Base-by-base conservation (phyloP, 2,113 vertebrate species). In the Lamprologus lemairii region DNA sequence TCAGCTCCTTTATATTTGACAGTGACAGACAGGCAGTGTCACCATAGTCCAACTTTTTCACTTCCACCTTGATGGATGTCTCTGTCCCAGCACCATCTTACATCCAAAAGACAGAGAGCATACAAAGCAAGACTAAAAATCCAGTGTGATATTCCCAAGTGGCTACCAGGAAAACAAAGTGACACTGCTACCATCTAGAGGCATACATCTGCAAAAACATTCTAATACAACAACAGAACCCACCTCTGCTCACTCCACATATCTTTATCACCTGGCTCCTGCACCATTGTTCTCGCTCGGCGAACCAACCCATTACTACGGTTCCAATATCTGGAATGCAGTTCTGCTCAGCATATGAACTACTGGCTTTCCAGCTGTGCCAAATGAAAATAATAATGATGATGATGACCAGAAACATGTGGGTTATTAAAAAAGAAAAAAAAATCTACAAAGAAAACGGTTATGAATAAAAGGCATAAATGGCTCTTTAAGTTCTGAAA, bases 201-300 rank as follows among this genome's bases (percentile, higher is more conserved):
- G 91, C 26, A 23, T 42, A 54, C 42, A 37, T 84, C 9, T 80
- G 84, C 51, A 86, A 88, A 88, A 60, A 33, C 42, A 87, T n/a
- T 23, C 31, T 31, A 71, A 60, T 6, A 71, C n/a, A n/a, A 78
- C 1, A 11, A 87, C 3, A 7, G 3, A 53, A 86, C 94, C 85
- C 73, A 96, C 96, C 95, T 92, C 19, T 84, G 81, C 89, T 93
- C 7, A 96, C 86, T 6, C 95, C 96, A 87, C 94, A 96, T 75
- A 97, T 96, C 89, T 94, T 96, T 5, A 89, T 87, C 87, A 97
- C 96, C 91, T 93, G 94, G 86, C 88, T 89, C 31, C 96, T 94
- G 89, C 93, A 95, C 96, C 96, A 97, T 71, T 93, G 90, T 86
- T 95, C 75, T 14, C 92, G 91, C 57, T 94, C 58, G 4, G 93